Evolutionary conservation across 2,888 invertebrate species (phyloP).

Genomic region (Macaria liturata): DNA sequence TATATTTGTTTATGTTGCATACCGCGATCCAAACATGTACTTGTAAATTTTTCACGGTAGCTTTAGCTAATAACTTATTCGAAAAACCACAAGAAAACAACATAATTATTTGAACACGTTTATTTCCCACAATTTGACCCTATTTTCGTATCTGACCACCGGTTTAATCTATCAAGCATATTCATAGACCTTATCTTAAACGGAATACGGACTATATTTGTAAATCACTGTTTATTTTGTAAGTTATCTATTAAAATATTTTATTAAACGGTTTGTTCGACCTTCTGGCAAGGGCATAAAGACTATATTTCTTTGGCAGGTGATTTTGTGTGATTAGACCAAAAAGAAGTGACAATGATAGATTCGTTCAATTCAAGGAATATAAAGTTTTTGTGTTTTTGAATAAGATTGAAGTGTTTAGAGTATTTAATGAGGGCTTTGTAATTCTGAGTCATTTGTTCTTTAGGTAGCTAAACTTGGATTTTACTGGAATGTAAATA

Average conservation of each 20-base stretch:
- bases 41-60: constrained; percentile 74
- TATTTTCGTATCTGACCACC: constrained; percentile 42
- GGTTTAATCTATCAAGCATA: constrained; percentile 6
- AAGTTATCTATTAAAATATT: constrained; percentile 7
- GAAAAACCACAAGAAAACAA: constrained; percentile 52
- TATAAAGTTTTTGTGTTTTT: constrained; percentile 27
- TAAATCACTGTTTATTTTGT: constrained; percentile 16
- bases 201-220: constrained; percentile 35
- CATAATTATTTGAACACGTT: constrained; percentile 64
- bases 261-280: no score
- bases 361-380: constrained; percentile 53
- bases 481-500: not conserved
- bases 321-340: constrained; percentile 30
- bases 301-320: constrained; percentile 30
- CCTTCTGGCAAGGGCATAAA: constrained; percentile 22
- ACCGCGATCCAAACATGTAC: constrained; percentile 45
- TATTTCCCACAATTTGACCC: constrained; percentile 64
- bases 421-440: constrained; percentile 23
- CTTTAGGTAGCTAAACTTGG: not conserved
- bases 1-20: constrained; percentile 38
- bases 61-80: constrained; percentile 63
- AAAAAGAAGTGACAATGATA: constrained; percentile 61
- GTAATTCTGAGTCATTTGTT: not conserved
- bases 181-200: constrained; percentile 22
- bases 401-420: constrained; percentile 15